Base-by-base conservation (phyloP, 2,888 invertebrate species). In the Thecocarcelia acutangulata region DNA sequence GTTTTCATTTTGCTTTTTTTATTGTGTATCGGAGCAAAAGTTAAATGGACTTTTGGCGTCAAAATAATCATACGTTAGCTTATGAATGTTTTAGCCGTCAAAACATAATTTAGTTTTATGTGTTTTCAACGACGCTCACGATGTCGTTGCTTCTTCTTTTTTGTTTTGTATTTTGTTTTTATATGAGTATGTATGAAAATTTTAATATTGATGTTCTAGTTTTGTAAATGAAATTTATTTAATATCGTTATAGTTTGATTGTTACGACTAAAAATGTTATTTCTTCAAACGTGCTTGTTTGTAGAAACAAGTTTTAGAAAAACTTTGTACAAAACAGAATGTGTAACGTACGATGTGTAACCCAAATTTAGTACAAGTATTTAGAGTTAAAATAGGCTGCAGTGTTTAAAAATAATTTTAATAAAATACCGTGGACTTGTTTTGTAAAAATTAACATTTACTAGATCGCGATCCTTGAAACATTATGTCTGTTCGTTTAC, bases 11-110 rank as follows among this genome's bases (percentile, higher is more conserved):
- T 66, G 6, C 37, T 19, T 2, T 50, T 50, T 50, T 1, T 44
- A 46, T 68, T 73, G 54, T 76, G 61, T 69, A 69, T 63, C 46
- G 8, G 56, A 33, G 24, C 56, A 64, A 75, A 63, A 81, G 73
- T 81, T 82, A 69, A 73, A 73, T 82, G 61, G 77, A 77, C 68
- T 81, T 63, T 72, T 73, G 59, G 66, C 68, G 77, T 82, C 77
- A 78, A 82, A 70, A 78, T 74, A 82, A 74, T 17, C 64, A 13
- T 28, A 46, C 19, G 56, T 61, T 50, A n/a, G 37, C 37, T 8
- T 37, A 13, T 40, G 56, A 12, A 9, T 54, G 56, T 24, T 63
- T n/a, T 70, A 42, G 70, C 33, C 69, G 70, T 72, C 77, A 78
- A 64, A 78, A 78, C 24, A 78, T 72, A 42, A 78, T 78, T 78